Evolutionary conservation across 2,888 invertebrate species (phyloP), one percentile per base, ranked within the genome.

Genomic region (Neocrepidodera transversa): DNA sequence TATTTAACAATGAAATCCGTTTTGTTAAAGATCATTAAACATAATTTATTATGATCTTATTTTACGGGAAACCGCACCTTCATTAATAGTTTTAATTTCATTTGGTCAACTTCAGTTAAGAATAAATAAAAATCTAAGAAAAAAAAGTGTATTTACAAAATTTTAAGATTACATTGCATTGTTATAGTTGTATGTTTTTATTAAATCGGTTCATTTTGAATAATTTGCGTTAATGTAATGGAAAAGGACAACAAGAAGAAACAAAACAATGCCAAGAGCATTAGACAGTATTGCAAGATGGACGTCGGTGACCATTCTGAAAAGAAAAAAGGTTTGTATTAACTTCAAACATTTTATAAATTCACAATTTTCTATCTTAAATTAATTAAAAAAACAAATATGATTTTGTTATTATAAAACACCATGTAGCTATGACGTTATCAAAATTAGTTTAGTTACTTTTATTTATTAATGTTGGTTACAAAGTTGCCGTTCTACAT

Each of bases 241-340:
- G 78, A 95, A 98, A 1, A 97, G 83, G 47, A 98, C 95, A n/a
- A 98, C 97, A 69, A 97, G 81, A 49, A 97, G 84, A 75, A 97
- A 93, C 32, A 94, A 83, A 0, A 93, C 90, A 1, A 97, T 95
- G 66, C 97, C 97, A 66, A 97, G 82, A 65, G 96, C 90, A 80
- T 98, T 98, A 67, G 96, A 94, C 82, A 97, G 95, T 58, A 97
- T 89, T 0, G 97, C 96, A 69, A 98, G 82, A 81, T 98, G 97
- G 36, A 97, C 91, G 78, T 98, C 97, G 1, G 96, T 95, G 69
- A 98, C 95, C 97, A 97, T 97, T 72, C 67, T 71, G 63, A 42
- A 67, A 68, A 51, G 51, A 63, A 60, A 56, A 63, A 38, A 52
- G 40, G 53, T 53, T 43, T 32, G 43, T 43, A 13, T 36, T 16